Conservation (phyloP, 2,797 vertebrate species). For the Chlorospingus flavigularis region DNA sequence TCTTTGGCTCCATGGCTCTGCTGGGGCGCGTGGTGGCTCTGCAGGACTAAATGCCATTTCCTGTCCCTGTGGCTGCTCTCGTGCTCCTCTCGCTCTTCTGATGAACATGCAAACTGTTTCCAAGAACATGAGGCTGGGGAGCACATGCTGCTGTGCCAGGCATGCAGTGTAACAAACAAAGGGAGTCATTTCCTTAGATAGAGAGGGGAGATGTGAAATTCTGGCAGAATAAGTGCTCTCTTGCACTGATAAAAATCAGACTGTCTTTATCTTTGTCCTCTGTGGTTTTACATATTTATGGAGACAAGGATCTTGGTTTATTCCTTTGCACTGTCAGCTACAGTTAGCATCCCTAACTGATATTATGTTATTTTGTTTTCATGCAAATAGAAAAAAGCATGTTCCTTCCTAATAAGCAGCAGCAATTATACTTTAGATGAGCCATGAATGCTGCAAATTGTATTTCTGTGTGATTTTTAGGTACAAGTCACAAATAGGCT, state of each 20-base stretch:
- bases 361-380: not conserved
- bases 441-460: not conserved
- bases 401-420: not conserved
- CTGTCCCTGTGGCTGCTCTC: not conserved
- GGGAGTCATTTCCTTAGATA: not conserved
- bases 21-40: not conserved
- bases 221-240: not conserved
- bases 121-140: not conserved
- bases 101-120: not conserved
- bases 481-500: not conserved
- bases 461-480: not conserved
- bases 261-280: not conserved
- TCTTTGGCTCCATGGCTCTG: not conserved
- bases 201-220: not conserved
- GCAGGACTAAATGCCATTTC: not conserved
- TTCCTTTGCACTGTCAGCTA: not conserved
- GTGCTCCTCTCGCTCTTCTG: not conserved
- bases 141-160: not conserved
- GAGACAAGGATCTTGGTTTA: not conserved
- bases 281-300: not conserved
- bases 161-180: rapidly evolving
- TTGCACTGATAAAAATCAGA: not conserved
- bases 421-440: not conserved
- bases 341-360: not conserved
- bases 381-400: not conserved